Percentiles rank a stretch among this genome's conserved stretches.
phyloP scores from a whole-genome alignment of 2,113 vertebrate genomes.

The Barbus barbus region DNA sequence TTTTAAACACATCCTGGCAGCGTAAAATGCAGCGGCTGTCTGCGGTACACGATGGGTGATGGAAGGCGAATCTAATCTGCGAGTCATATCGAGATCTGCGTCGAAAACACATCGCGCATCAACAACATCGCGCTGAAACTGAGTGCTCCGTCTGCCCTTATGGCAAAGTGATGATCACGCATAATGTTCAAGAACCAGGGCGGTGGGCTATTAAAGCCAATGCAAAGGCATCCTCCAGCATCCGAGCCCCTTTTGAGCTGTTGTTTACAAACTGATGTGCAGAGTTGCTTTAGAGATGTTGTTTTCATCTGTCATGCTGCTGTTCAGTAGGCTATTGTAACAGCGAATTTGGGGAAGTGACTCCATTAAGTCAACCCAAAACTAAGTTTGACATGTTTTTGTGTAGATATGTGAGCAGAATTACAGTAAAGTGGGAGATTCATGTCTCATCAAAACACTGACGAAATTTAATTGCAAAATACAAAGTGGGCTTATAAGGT shows the following conservation, averaged over 20 bases:
- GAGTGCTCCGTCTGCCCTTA: conserved; percentile 11
- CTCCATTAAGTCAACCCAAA: not conserved
- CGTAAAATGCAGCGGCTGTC: not conserved
- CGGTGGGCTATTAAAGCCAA: conserved; percentile 26
- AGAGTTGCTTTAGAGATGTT: conserved; percentile 8
- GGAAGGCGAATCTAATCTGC: conserved; percentile 29
- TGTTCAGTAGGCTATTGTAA: not conserved
- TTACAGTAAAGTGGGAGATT: not conserved
- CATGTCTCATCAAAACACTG: not conserved
- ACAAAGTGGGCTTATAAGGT: not conserved
- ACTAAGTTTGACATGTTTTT: not conserved
- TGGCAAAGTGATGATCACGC: conserved; percentile 53
- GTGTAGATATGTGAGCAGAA: not conserved
- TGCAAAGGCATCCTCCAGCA: conserved; percentile 38
- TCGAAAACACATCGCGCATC: conserved; percentile 26
- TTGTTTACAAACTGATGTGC: conserved; percentile 41
- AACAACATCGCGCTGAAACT: conserved; percentile 21
- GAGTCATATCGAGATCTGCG: conserved; percentile 24
- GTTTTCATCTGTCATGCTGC: conserved; percentile 1
- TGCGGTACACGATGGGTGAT: not conserved
- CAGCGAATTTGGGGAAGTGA: not conserved
- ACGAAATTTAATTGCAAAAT: not conserved
- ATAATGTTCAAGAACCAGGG: conserved; percentile 40
- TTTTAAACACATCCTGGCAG: not conserved
- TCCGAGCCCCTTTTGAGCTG: not conserved